Base-by-base conservation (phyloP, 2,888 invertebrate genomes). In the Apomyelois bistriatella region DNA sequence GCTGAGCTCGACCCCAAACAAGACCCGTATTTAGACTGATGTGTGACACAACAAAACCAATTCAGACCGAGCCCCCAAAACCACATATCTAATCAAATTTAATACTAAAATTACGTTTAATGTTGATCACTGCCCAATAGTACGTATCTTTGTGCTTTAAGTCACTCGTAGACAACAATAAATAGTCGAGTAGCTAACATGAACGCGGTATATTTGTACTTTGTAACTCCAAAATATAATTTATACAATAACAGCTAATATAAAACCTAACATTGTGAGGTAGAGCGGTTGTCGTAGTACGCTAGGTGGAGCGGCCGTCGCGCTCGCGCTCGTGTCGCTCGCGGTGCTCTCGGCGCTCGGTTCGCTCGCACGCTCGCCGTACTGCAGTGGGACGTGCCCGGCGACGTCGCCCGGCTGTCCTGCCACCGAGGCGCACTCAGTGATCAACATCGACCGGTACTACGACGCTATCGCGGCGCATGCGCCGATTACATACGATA, bases 101-200 rank as follows among this genome's bases (percentile, higher is more conserved):
- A 85, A 82, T 80, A 79, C 88, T 89, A 87, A 84, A 77, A 79
- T 89, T 88, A 88, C 86, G 82, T 81, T 86, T 80, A 87, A 89
- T 90, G 89, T 90, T 90, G 89, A 90, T 90, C 89, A 90, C 89
- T 89, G 89, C 89, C 89, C 88, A 87, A 83, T 85, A 84, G 88
- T 90, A 89, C 88, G 89, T 89, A 89, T 89, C 78, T 89, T 89
- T 89, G 88, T 88, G 89, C 89, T 85, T 79, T 79, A 76, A 82
- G 82, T 87, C 87, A 81, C 82, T 82, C 83, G 82, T 81, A 82
- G 82, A 83, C 87, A 87, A 88, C 87, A 84, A 85, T 79, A 80
- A 74, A 81, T 79, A 84, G 79, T 76, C 74, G 75, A 81, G 79
- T 79, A 74, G 78, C 76, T 75, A 76, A 80, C 77, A 72, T 67